Base-by-base conservation (phyloP, 2,888 invertebrate species). In the Harpagoxenus sublaevis region DNA sequence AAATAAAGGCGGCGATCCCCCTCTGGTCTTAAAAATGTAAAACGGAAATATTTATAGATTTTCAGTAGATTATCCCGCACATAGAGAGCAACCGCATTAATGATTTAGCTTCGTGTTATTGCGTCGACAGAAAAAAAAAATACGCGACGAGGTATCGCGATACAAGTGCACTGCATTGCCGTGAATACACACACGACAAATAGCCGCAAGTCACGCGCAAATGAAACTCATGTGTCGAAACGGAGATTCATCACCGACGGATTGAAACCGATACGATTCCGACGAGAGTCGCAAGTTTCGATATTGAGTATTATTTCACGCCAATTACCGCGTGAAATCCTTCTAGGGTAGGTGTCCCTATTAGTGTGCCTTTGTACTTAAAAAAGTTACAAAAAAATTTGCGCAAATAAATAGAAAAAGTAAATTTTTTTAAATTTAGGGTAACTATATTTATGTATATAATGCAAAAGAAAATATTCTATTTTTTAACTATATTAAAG, bases 41-140 rank as follows among this genome's bases (percentile, higher is more conserved):
- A 71, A 60, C 57, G 23, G 45, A 79, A 62, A 81, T 73, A 73
- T 73, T 73, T 81, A 71, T 71, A 62, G 39, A 71, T 73, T 81
- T 79, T 39, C 45, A 57, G 18, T 39, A 79, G 57, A 81, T 70
- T 81, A 51, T 31, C 23, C 31, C 71, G 23, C 71, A 28, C 71
- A 57, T 35, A 23, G 31, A 45, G 23, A 35, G 48, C 48, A 10
- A 62, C 8, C 48, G 12, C 60, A 73, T 62, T 71, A 73, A 71
- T 60, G 60, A 79, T 71, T 79, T 45, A 35, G 45, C n/a, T 35
- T 57, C 48, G 66, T 15, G 73, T 73, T 73, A 60, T 60, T 71
- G 48, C 60, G 15, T 71, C 23, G 18, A 15, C 8, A 35, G 48
- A n/a, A 18, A 51, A 73, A 53, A 9, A n/a, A 53, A 23, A 60